Conservation (phyloP, 2,888 invertebrate species). For the Nezara viridula region DNA sequence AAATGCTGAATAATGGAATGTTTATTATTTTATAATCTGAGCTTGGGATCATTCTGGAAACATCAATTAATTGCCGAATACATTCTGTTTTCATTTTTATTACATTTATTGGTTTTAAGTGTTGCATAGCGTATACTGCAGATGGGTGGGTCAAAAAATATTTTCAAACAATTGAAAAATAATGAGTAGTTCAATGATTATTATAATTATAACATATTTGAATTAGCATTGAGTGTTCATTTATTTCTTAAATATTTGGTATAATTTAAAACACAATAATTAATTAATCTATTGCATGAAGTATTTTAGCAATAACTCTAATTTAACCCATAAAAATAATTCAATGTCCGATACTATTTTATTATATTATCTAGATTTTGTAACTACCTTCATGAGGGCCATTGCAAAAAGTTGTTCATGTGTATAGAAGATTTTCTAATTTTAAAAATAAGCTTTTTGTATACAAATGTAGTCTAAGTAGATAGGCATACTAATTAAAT, state of each 20-base stretch:
- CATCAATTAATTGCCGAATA: no score
- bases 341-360: background rate
- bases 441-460: background rate
- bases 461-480: background rate
- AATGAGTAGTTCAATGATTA: no score
- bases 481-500: background rate
- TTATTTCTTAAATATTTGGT: background rate
- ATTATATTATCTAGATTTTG: background rate
- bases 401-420: background rate
- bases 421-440: background rate
- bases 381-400: background rate
- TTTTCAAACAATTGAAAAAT: no score
- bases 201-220: no score
- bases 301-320: background rate
- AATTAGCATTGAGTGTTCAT: background rate
- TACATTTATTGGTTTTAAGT: no score
- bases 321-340: background rate
- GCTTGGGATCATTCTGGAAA: no score
- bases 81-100: no score
- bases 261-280: background rate
- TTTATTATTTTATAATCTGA: no score
- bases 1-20: no score
- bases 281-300: background rate
- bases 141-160: no score
- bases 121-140: no score